Percentiles rank a stretch among this genome's conserved stretches.
Evolutionary conservation across 2,888 invertebrate species (phyloP).

Genomic region (Abscondita cerata): DNA sequence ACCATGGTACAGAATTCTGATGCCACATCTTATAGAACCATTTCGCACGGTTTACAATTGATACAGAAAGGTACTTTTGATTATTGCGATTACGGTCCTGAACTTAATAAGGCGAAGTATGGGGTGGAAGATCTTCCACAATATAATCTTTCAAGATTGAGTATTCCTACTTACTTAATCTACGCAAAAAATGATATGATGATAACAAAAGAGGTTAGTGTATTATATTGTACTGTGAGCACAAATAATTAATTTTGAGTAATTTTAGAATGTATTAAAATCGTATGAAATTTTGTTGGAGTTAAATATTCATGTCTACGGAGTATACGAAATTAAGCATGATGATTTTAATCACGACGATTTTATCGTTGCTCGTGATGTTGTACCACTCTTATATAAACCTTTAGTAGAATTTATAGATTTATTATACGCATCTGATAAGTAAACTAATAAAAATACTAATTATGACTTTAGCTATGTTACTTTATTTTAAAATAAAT

Average conservation of each 20-base stretch:
- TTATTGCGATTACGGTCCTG: constrained; percentile 64
- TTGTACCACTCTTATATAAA: constrained; percentile 49
- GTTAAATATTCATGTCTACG: background rate
- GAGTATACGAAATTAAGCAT: constrained; percentile 30
- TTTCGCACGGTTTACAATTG: constrained; percentile 50
- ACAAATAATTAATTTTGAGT: no score
- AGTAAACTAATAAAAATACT: no score
- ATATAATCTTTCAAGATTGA: constrained; percentile 67
- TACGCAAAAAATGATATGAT: constrained; percentile 70
- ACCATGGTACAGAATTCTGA: constrained; percentile 54
- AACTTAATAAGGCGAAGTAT: constrained; percentile 60
- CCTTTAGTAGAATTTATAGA: constrained; percentile 47
- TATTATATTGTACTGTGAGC: no score
- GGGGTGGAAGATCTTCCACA: constrained; percentile 63
- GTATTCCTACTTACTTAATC: constrained; percentile 66
- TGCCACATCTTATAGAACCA: constrained; percentile 52
- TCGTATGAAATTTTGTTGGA: no score
- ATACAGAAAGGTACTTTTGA: constrained; percentile 58
- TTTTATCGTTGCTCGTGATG: constrained; percentile 53
- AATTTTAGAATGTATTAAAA: constrained; percentile 52
- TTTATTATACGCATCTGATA: constrained; percentile 21
- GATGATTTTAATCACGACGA: constrained; percentile 56
- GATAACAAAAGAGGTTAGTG: constrained; percentile 61
- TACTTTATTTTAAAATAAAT: no score
- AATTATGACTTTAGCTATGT: no score